phyloP scores from a whole-genome alignment of 2,797 vertebrate species.

The Ctenopoma kingsleyae region DNA sequence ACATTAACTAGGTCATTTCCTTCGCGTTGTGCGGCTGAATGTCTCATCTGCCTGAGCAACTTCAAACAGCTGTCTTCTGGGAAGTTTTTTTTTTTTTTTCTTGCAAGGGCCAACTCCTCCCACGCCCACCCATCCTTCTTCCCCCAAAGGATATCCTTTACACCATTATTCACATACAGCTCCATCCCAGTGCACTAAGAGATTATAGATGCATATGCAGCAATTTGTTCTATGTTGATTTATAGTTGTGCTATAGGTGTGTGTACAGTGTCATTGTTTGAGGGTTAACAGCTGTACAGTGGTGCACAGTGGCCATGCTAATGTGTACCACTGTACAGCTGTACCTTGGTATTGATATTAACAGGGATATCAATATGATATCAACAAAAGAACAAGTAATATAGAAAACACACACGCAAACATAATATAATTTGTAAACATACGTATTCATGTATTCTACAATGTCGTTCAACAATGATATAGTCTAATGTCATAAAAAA shows the following conservation, averaged over 20 bases:
- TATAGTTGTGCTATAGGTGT: conserved; percentile 39
- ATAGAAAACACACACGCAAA: not conserved
- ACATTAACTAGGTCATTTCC: conserved; percentile 65
- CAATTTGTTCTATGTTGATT: conserved; percentile 60
- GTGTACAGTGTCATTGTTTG: conserved; percentile 57
- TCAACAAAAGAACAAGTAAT: not conserved
- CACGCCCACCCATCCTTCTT: conserved; percentile 14
- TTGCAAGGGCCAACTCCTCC: conserved; percentile 44
- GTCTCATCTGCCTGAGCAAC: conserved; percentile 52
- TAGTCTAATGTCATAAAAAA: not conserved
- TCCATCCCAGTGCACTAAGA: conserved; percentile 35
- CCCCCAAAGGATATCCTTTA: conserved; percentile 43
- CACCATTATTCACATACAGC: conserved; percentile 54
- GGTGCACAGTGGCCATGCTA: conserved; percentile 32
- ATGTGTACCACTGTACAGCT: too few relatives aligned
- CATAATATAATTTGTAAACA: not conserved
- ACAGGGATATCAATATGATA: too few relatives aligned
- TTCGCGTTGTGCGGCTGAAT: conserved; percentile 26
- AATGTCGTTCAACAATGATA: too few relatives aligned
- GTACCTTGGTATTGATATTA: too few relatives aligned
- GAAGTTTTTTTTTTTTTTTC: conserved; percentile 32
- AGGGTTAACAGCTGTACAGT: conserved; percentile 58
- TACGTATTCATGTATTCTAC: not conserved
- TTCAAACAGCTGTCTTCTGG: conserved; percentile 59
- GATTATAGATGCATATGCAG: conserved; percentile 60